Percentiles rank a stretch among this genome's conserved stretches.
phyloP scores from a whole-genome alignment of 2,888 invertebrate species.

The Amphimallon solstitiale region DNA sequence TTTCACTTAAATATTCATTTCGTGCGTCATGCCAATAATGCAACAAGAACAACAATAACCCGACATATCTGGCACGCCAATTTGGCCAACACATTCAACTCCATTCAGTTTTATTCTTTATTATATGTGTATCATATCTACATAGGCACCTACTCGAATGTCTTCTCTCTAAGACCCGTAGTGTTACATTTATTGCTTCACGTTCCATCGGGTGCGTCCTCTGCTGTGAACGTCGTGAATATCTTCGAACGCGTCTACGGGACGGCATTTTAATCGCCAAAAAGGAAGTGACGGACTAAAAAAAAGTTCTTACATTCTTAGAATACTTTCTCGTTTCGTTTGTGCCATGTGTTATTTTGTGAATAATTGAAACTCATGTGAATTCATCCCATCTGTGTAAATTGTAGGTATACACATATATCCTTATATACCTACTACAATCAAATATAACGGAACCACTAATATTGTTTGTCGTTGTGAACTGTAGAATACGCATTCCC shows the following conservation, averaged over 20 bases:
- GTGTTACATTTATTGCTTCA: conserved; percentile 10
- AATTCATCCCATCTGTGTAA: background rate
- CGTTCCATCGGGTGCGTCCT: conserved; percentile 10
- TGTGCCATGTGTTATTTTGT: background rate
- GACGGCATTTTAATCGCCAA: conserved; percentile 11
- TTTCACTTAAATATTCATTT: conserved; percentile 17
- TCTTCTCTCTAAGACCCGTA: conserved; percentile 22
- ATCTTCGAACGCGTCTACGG: background rate
- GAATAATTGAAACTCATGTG: background rate
- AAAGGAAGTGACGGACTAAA: conserved; percentile 5
- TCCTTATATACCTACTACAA: too few relatives aligned
- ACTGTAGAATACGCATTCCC: too few relatives aligned
- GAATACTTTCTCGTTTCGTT: conserved; percentile 1
- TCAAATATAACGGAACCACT: too few relatives aligned
- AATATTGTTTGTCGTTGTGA: too few relatives aligned
- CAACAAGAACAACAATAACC: conserved; percentile 23
- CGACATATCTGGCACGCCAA: conserved; percentile 30
- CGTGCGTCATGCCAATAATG: conserved; percentile 23
- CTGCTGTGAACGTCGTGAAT: conserved; percentile 9
- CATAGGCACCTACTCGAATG: conserved; percentile 15
- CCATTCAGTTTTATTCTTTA: conserved; percentile 23
- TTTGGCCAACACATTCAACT: conserved; percentile 21
- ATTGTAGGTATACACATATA: background rate
- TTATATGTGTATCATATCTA: conserved; percentile 25
- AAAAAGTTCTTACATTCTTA: background rate